Conservation (phyloP, 1,140 invertebrate genomes). For the Latrodectus geometricus region DNA sequence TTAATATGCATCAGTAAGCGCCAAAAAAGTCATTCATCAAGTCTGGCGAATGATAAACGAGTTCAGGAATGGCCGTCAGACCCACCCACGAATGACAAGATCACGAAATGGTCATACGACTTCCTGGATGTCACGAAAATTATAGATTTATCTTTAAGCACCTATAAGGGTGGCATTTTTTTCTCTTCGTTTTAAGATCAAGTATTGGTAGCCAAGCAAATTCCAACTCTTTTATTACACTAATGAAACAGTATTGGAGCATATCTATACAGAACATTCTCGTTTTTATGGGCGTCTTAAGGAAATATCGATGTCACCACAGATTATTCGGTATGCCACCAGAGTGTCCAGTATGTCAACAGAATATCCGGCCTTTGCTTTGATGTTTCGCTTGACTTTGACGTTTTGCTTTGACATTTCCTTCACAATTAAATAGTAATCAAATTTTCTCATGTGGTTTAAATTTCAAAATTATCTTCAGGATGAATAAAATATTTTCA, state of each 20-base stretch:
- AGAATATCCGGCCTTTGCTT: too few species aligned
- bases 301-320: too few species aligned
- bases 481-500: too few species aligned
- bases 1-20: conserved; percentile 36
- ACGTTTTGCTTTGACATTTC: too few species aligned
- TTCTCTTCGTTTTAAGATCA: not conserved
- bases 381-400: too few species aligned
- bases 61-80: conserved; percentile 30
- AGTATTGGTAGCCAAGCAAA: not conserved
- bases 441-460: too few species aligned
- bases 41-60: conserved; percentile 41
- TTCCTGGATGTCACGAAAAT: conserved; percentile 51
- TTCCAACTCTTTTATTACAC: not conserved
- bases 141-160: conserved; percentile 37
- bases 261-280: not conserved
- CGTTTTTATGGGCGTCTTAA: too few species aligned
- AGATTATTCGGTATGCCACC: too few species aligned
- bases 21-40: conserved; percentile 46
- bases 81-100: conserved; percentile 33
- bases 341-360: too few species aligned
- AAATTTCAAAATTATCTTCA: too few species aligned
- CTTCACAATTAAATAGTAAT: too few species aligned
- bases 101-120: conserved; percentile 26
- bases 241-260: not conserved
- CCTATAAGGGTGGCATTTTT: not conserved